These are phyloP conservation scores for Cirrhinus molitorella DNA, from an alignment of 2,797 vertebrate species.

Conservation along the genomic window DNA sequence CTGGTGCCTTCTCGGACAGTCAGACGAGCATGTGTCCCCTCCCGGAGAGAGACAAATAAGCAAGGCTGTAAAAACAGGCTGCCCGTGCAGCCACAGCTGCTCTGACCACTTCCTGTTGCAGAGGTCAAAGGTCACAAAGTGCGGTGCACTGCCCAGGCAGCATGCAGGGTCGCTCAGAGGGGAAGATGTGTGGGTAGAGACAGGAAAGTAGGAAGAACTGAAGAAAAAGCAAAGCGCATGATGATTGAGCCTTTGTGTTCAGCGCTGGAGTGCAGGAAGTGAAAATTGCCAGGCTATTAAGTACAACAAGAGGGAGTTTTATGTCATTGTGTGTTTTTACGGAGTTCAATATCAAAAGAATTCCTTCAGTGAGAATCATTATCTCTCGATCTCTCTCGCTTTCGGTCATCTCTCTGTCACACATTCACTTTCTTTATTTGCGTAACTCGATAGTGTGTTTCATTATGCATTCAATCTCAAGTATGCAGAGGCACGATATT, in stretches of 20 bases:
- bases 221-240: background rate
- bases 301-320: conserved; percentile 33
- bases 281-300: conserved; percentile 14
- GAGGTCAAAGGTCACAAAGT: conserved; percentile 43
- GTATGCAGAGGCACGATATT: conserved; percentile 1
- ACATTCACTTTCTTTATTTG: conserved; percentile 16
- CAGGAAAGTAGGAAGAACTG: background rate
- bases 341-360: conserved; percentile 26
- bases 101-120: conserved; percentile 48
- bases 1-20: background rate
- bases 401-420: background rate
- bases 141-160: conserved; percentile 9
- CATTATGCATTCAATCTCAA: conserved; percentile 24
- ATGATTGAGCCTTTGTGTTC: conserved; percentile 14
- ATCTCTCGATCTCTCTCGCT: background rate
- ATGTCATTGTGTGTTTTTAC: conserved; percentile 25
- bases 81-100: conserved; percentile 16
- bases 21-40: conserved; percentile 28
- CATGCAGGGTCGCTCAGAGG: conserved; percentile 34
- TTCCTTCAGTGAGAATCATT: conserved; percentile 1
- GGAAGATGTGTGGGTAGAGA: conserved; percentile 17
- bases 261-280: background rate
- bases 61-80: conserved; percentile 44
- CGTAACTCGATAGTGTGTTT: conserved; percentile 21
- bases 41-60: conserved; percentile 43